A percentile compares a stretch with the other conserved stretches of the same genome.
These are phyloP conservation scores for Crematogaster levior DNA, from an alignment of 2,888 invertebrate species.

Conservation along the genomic window DNA sequence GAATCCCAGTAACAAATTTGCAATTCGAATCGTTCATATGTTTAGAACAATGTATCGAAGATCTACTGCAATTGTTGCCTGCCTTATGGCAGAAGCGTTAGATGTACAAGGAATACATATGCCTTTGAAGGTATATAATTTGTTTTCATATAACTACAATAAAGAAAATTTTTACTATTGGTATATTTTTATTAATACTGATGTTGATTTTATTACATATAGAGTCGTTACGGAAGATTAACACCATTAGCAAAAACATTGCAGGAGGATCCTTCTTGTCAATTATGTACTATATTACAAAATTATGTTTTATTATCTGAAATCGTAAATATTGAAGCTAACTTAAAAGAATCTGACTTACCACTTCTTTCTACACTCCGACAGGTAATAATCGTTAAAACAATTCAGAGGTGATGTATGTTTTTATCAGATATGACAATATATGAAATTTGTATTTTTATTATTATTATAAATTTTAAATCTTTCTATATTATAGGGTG, in stretches of 20 bases:
- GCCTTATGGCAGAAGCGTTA: constrained; percentile 97
- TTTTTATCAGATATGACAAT: constrained; percentile 14
- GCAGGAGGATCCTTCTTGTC: constrained; percentile 98
- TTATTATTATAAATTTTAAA: constrained; percentile 26
- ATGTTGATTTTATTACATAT: constrained; percentile 55
- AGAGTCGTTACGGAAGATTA: constrained; percentile 96
- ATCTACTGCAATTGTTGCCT: constrained; percentile 95
- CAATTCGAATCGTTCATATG: constrained; percentile 93
- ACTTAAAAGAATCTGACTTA: constrained; percentile 93
- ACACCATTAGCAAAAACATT: constrained; percentile 95
- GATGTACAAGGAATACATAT: constrained; percentile 95
- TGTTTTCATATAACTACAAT: neutral
- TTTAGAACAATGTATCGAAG: constrained; percentile 92
- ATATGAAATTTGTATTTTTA: constrained; percentile 2
- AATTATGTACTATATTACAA: constrained; percentile 95
- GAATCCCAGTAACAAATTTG: constrained; percentile 97
- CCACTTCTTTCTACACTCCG: constrained; percentile 95
- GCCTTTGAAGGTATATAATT: constrained; percentile 89
- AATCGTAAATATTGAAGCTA: constrained; percentile 92
- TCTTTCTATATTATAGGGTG: constrained; percentile 88
- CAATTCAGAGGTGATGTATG: neutral
- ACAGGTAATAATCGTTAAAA: constrained; percentile 87
- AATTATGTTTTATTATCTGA: constrained; percentile 93
- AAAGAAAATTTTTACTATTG: neutral
- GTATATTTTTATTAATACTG: neutral